Evolutionary conservation across 2,797 vertebrate species (phyloP).

Genomic region (Sphenopsis melanotis): DNA sequence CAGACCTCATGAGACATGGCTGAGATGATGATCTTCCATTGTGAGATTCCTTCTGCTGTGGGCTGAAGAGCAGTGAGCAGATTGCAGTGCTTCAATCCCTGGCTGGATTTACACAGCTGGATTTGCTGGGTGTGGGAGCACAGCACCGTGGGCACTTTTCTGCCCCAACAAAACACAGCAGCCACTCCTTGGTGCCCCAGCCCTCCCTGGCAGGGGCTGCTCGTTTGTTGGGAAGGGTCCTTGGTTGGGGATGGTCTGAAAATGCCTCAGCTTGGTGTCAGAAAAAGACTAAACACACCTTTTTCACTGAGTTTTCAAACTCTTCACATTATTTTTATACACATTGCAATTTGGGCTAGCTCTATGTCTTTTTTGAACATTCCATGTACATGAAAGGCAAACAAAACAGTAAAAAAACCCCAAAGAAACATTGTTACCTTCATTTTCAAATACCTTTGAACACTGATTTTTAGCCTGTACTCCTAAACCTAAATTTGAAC

Average conservation of each 20-base stretch:
- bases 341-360: not conserved
- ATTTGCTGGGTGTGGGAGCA: not conserved
- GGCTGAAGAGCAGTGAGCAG: not conserved
- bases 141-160: not conserved
- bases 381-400: not conserved
- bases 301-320: not conserved
- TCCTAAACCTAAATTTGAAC: not conserved
- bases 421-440: not conserved
- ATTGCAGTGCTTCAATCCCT: not conserved
- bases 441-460: not conserved
- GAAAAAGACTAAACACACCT: not conserved
- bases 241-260: not conserved
- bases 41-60: not conserved
- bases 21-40: not conserved
- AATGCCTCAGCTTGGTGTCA: not conserved
- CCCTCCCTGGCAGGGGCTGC: not conserved
- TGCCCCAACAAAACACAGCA: not conserved
- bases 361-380: not conserved
- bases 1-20: rapidly evolving
- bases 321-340: not conserved
- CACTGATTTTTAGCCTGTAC: not conserved
- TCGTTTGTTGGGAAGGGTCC: not conserved
- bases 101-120: not conserved
- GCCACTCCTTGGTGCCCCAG: not conserved
- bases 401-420: not conserved